These are phyloP conservation scores for Mirza zaza DNA, from an alignment of 2,113 vertebrate species.

Conservation along the genomic window DNA sequence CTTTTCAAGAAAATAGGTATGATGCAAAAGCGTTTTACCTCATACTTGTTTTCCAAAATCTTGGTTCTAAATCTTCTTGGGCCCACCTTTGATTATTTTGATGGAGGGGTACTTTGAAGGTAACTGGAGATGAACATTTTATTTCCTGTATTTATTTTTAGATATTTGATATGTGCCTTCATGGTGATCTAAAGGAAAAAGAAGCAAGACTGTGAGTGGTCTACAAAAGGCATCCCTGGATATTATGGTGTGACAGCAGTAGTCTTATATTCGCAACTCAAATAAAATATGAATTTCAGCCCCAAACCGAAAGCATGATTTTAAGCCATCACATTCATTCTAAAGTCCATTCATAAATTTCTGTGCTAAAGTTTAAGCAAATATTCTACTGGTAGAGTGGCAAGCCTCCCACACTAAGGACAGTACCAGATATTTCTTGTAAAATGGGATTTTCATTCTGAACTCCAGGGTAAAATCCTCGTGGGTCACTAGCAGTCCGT, in stretches of 20 bases:
- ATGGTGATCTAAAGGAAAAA: background rate
- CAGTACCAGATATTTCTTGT: background rate
- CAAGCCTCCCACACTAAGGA: background rate
- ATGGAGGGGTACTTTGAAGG: background rate
- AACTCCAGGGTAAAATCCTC: background rate
- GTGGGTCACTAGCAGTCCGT: background rate
- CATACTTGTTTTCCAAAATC: background rate
- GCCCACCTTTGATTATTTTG: background rate
- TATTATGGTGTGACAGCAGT: background rate
- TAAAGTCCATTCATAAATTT: slow-evolving; percentile 2
- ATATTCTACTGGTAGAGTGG: background rate
- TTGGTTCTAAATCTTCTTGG: background rate
- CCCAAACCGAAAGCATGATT: background rate
- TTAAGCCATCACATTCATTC: background rate
- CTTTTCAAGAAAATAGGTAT: slow-evolving; percentile 41
- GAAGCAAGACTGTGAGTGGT: background rate
- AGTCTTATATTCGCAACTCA: background rate
- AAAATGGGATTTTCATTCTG: background rate
- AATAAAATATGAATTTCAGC: background rate
- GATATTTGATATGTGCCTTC: background rate
- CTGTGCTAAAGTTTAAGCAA: background rate
- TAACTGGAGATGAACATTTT: background rate
- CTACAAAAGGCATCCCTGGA: background rate
- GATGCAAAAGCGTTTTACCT: background rate
- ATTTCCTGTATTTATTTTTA: background rate